A percentile compares a stretch with the other conserved stretches of the same genome.
Evolutionary conservation across 2,888 invertebrate species (phyloP).

Genomic region (Drosophila nr. medialis): DNA sequence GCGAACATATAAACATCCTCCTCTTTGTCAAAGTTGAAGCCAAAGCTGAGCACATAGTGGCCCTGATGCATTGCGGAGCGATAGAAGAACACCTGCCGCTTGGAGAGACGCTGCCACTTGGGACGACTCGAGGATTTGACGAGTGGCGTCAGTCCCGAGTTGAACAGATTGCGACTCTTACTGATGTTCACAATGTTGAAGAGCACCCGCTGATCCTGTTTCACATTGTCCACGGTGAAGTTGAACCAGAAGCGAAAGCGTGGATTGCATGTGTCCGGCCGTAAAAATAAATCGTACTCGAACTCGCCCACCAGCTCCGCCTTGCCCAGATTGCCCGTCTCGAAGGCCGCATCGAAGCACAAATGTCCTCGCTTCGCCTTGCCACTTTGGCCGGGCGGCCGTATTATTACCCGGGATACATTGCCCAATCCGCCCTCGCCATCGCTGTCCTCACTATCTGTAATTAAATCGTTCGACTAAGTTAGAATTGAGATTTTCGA

Average conservation of each 20-base stretch:
- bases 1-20: slow-evolving; percentile 98
- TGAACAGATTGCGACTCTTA: slow-evolving; percentile 94
- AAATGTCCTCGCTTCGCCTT: slow-evolving; percentile 98
- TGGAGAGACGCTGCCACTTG: slow-evolving; percentile 94
- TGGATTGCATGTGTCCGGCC: slow-evolving; percentile 98
- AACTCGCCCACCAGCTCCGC: slow-evolving; percentile 96
- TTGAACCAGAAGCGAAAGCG: slow-evolving; percentile 98
- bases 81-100: slow-evolving; percentile 95
- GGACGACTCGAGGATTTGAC: slow-evolving; percentile 95
- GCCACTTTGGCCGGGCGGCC: slow-evolving; percentile 96
- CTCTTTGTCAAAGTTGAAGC: slow-evolving; percentile 97
- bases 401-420: slow-evolving; percentile 93
- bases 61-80: slow-evolving; percentile 94
- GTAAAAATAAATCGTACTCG: slow-evolving; percentile 97
- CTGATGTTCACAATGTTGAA: slow-evolving; percentile 99
- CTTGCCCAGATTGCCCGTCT: slow-evolving; percentile 98
- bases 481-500: neutral
- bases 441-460: slow-evolving; percentile 96
- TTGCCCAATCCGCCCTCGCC: slow-evolving; percentile 97
- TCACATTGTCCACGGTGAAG: slow-evolving; percentile 98
- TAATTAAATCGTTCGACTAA: slow-evolving; percentile 13
- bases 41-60: slow-evolving; percentile 96
- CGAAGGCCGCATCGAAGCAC: slow-evolving; percentile 98
- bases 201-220: slow-evolving; percentile 96
- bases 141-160: slow-evolving; percentile 96